Evolutionary conservation across 2,113 vertebrate genomes (phyloP), one percentile per base, ranked within the genome.

Genomic region (Erpornis zantholeuca): DNA sequence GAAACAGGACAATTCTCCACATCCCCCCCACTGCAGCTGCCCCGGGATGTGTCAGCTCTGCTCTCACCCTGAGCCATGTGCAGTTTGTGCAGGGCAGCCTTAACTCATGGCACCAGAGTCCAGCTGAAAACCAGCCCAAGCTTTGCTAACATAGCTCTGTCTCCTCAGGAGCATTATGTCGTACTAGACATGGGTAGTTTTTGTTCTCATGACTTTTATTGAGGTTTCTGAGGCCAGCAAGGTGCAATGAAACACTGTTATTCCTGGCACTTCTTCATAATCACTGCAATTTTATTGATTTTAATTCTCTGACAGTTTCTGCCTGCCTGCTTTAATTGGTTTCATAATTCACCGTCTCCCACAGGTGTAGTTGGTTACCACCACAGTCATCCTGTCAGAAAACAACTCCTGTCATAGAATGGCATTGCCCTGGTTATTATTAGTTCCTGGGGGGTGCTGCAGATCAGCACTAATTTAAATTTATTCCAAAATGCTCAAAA

Each of bases 381-480:
- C 66, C 66, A 40, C 40, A 93, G 72, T 90, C 82, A 47, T 25
- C n/a, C 36, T 83, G 79, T 60, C 93, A 96, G 76, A 56, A 96
- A 91, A 47, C 54, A 60, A 40, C 61, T 87, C 64, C 44, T 94
- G 83, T 56, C 87, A 88, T 10, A 45, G n/a, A 81, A 25, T n/a
- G 60, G 64, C 70, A 90, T 38, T 94, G 82, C 85, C 79, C 76
- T 72, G 70, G 38, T 88, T 94, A 91, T 96, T 97, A 91, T 86
- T 88, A 94, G 75, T 63, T 94, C 75, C 75, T 80, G 75, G 71
- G 83, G 91, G 80, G 71, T 79, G 77, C 81, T 94, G 86, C 83
- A 91, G 57, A 96, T 88, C 84, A 86, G 88, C 90, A 95, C 63
- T 80, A 63, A 96, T 70, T 94, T 81, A 88, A 94, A 86, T 92